phyloP scores from a whole-genome alignment of 2,113 vertebrate genomes.

The Alligator mississippiensis region DNA sequence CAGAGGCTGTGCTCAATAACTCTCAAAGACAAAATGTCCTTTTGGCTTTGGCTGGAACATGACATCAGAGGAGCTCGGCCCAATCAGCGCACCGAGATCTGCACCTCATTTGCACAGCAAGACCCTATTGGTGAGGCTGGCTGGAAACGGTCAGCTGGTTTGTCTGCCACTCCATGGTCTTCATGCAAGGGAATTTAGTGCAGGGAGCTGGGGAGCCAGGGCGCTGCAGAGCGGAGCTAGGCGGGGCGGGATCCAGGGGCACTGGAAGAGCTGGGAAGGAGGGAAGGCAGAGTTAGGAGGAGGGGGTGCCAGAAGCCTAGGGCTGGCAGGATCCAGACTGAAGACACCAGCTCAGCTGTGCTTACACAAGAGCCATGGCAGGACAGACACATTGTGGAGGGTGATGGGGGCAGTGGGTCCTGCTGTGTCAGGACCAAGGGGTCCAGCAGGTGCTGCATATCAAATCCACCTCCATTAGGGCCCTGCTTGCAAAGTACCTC shows the following conservation, averaged over 20 bases:
- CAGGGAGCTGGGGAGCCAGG: not conserved
- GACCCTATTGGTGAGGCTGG: not conserved
- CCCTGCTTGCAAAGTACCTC: too few species aligned
- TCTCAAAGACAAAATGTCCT: constrained; percentile 60
- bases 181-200: too few species aligned
- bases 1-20: not conserved
- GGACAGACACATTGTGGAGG: too few species aligned
- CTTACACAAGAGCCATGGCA: too few species aligned
- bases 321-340: too few species aligned
- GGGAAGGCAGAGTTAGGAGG: not conserved
- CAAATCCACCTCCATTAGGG: too few species aligned
- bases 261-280: not conserved
- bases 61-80: constrained; percentile 3
- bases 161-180: too few species aligned
- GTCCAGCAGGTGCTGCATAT: too few species aligned
- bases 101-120: not conserved
- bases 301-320: not conserved
- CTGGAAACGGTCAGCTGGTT: not conserved
- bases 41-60: constrained; percentile 30
- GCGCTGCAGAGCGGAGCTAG: not conserved
- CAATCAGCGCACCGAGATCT: not conserved
- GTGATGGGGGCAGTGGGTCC: not conserved
- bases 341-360: too few species aligned
- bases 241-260: not conserved
- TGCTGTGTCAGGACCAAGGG: not conserved